phyloP scores from a whole-genome alignment of 2,113 vertebrate genomes.

The Alaudala cheleensis region DNA sequence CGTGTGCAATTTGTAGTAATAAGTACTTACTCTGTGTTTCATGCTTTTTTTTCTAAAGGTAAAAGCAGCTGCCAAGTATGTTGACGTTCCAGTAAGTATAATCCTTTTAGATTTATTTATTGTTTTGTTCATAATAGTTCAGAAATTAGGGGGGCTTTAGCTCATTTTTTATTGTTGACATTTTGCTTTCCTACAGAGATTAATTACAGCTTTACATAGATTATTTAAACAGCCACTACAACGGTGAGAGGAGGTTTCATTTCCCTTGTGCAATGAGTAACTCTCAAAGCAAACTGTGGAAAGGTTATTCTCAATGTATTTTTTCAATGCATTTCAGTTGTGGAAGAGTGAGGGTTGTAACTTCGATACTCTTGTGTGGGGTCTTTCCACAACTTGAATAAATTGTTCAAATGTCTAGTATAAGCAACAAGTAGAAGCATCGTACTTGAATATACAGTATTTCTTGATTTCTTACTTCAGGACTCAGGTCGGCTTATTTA shows the following conservation, averaged over 20 bases:
- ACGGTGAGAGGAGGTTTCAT: conserved; percentile 35
- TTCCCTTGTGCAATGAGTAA: conserved; percentile 58
- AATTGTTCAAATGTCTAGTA: background rate
- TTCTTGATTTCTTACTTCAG: background rate
- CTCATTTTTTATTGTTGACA: conserved; percentile 34
- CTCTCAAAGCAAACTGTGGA: conserved; percentile 52
- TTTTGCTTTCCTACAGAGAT: conserved; percentile 56
- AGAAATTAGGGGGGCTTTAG: background rate
- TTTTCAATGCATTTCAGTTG: conserved; percentile 42
- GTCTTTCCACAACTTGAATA: background rate
- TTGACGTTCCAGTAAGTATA: conserved; percentile 93
- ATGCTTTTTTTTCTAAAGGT: conserved; percentile 78
- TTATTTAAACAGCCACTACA: conserved; percentile 54
- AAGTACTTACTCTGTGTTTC: conserved; percentile 60
- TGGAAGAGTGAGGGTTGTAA: conserved; percentile 30
- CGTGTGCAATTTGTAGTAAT: background rate
- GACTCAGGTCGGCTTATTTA: background rate
- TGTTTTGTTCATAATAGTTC: background rate
- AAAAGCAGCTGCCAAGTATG: conserved; percentile 96
- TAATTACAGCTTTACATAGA: conserved; percentile 23
- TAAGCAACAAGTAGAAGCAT: background rate
- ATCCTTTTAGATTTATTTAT: conserved; percentile 14
- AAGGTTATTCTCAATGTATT: conserved; percentile 60
- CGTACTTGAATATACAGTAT: background rate
- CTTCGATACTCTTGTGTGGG: background rate